A percentile compares a stretch with the other conserved stretches of the same genome.
These are phyloP conservation scores for Diphyllodes magnificus DNA, from an alignment of 2,113 vertebrate genomes.

Conservation along the genomic window DNA sequence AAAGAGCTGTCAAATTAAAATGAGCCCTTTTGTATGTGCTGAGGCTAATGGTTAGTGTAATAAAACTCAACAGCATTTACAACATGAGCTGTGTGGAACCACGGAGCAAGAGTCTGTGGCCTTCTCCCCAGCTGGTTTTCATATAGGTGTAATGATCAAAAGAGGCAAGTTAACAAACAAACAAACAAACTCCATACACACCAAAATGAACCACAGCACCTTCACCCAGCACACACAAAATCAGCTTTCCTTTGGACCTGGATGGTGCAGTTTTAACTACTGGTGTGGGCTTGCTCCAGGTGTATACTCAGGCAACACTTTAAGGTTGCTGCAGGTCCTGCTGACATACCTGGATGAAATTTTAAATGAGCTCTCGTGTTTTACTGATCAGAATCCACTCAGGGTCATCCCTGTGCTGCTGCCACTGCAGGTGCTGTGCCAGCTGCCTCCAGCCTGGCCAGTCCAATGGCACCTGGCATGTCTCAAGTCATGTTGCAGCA, in stretches of 20 bases:
- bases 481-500: neutral
- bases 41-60: neutral
- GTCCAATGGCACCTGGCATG: neutral
- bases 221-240: neutral
- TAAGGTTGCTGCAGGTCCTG: neutral
- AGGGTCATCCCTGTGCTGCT: neutral
- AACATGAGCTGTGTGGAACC: neutral
- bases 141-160: neutral
- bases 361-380: neutral
- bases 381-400: neutral
- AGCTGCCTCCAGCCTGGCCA: neutral
- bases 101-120: accelerated
- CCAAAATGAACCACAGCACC: neutral
- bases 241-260: neutral
- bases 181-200: neutral
- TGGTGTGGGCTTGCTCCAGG: neutral
- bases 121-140: neutral
- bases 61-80: neutral
- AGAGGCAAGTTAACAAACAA: neutral
- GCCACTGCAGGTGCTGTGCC: neutral
- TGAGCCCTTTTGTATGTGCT: neutral
- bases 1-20: neutral
- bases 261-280: neutral
- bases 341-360: neutral
- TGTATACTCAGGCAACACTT: neutral